These are phyloP conservation scores for Myioborus miniatus DNA, from an alignment of 2,797 vertebrate genomes.

Conservation along the genomic window DNA sequence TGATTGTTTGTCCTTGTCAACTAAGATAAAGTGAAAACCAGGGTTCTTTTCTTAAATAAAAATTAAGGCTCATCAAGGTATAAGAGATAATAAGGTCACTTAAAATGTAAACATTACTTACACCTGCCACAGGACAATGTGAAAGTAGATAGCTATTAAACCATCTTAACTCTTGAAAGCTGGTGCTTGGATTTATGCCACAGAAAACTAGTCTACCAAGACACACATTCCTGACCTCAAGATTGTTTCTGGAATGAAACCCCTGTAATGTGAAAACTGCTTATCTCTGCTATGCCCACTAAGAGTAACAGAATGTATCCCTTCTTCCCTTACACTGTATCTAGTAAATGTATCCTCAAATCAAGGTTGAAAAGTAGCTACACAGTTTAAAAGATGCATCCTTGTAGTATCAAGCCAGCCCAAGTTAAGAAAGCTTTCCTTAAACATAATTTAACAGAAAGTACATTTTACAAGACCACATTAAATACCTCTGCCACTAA, in stretches of 20 bases:
- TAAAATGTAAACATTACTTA: constrained; percentile 32
- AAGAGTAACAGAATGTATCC: background rate
- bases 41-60: background rate
- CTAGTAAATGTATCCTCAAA: background rate
- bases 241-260: background rate
- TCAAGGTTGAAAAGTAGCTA: background rate
- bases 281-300: background rate
- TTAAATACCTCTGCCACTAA: background rate
- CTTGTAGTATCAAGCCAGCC: background rate
- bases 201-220: background rate
- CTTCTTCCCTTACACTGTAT: background rate
- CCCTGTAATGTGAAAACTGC: background rate
- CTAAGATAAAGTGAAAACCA: background rate
- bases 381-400: background rate
- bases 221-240: background rate
- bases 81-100: background rate
- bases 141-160: background rate
- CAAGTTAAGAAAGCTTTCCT: background rate
- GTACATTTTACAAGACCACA: background rate
- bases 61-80: background rate
- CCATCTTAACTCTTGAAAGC: constrained; percentile 8
- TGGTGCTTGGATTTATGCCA: constrained; percentile 2
- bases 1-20: background rate
- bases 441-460: background rate
- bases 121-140: background rate